Conservation (phyloP, 2,797 vertebrate genomes). For the Apodemus agrarius region DNA sequence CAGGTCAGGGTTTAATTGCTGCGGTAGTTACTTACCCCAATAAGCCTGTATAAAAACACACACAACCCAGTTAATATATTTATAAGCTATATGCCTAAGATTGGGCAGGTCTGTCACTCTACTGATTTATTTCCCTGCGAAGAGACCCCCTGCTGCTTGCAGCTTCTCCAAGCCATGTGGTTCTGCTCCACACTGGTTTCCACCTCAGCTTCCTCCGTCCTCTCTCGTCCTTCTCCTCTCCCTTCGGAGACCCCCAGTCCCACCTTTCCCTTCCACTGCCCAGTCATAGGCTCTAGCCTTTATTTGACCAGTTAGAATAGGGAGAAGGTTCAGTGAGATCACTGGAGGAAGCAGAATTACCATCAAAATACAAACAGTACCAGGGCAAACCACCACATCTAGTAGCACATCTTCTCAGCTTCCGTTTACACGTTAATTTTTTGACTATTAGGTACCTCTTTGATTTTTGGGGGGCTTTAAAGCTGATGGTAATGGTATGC, state of each 20-base stretch:
- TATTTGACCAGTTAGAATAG: background rate
- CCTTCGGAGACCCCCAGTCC: background rate
- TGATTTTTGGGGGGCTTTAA: conserved; percentile 7
- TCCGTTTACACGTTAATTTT: conserved; percentile 26
- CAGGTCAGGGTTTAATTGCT: background rate
- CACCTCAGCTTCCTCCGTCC: background rate
- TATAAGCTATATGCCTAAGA: background rate
- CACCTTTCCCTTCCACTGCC: background rate
- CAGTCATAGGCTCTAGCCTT: background rate
- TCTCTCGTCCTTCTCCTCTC: background rate
- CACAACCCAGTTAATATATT: background rate
- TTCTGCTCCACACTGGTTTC: background rate
- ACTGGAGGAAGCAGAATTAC: background rate
- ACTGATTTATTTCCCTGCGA: background rate
- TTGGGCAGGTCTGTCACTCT: background rate
- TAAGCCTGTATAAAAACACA: background rate
- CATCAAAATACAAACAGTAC: background rate
- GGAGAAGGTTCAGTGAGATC: background rate
- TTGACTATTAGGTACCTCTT: background rate
- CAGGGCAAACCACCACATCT: background rate
- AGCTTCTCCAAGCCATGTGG: background rate
- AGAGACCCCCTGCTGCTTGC: background rate
- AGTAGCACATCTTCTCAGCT: background rate
- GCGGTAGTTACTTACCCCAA: background rate
- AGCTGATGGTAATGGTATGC: background rate